A percentile compares a stretch with the other conserved stretches of the same genome.
Conservation (phyloP, 2,888 invertebrate genomes). For the Drosophila quinaria region DNA sequence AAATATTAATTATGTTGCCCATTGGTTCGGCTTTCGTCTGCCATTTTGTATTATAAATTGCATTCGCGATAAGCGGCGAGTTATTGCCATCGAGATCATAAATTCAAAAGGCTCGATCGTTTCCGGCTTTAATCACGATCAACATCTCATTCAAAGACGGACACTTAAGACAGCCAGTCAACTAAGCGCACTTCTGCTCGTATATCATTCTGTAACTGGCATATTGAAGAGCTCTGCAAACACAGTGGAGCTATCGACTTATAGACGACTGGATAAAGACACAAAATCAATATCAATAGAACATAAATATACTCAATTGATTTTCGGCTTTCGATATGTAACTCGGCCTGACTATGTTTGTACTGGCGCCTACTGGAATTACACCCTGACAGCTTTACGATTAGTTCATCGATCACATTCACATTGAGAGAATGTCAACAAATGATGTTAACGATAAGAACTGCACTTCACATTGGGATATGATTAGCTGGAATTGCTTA, state of each 20-base stretch:
- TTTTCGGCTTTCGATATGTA: slow-evolving; percentile 27
- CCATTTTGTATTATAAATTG: slow-evolving; percentile 82
- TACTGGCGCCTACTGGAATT: slow-evolving; percentile 75
- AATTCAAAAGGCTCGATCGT: slow-evolving; percentile 60
- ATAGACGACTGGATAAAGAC: slow-evolving; percentile 27
- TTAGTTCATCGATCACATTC: slow-evolving; percentile 61
- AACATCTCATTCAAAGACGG: slow-evolving; percentile 40
- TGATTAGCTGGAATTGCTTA: not conserved
- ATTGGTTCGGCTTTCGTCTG: slow-evolving; percentile 62
- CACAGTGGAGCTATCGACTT: slow-evolving; percentile 4
- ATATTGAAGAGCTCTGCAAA: slow-evolving; percentile 18
- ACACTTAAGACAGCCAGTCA: slow-evolving; percentile 9
- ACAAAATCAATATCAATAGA: slow-evolving; percentile 37
- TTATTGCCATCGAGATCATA: slow-evolving; percentile 59
- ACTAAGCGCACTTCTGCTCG: not conserved
- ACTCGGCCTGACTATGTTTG: slow-evolving; percentile 18
- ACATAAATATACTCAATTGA: slow-evolving; percentile 18
- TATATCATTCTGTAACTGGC: slow-evolving; percentile 30
- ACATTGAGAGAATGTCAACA: slow-evolving; percentile 28
- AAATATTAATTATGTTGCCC: slow-evolving; percentile 82
- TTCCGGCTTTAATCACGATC: slow-evolving; percentile 67
- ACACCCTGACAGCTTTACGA: slow-evolving; percentile 71
- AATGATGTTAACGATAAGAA: slow-evolving; percentile 1
- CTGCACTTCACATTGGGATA: not conserved
- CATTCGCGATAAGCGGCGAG: slow-evolving; percentile 72